phyloP scores from a whole-genome alignment of 2,888 invertebrate genomes.

The Boloria euphrosyne region DNA sequence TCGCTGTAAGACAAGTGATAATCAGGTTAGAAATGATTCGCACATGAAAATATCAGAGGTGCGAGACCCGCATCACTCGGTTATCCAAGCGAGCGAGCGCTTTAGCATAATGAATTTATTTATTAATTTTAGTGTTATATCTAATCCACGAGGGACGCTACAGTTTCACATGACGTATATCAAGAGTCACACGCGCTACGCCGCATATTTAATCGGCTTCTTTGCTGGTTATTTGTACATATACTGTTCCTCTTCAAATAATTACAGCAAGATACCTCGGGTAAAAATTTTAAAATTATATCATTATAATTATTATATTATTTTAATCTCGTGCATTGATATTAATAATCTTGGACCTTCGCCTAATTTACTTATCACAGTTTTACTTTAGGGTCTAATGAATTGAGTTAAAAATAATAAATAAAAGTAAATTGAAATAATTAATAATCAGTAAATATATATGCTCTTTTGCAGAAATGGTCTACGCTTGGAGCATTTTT shows the following conservation, averaged over 20 bases:
- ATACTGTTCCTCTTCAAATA: conserved; percentile 49
- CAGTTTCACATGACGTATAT: conserved; percentile 82
- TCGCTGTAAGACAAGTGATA: too few relatives aligned
- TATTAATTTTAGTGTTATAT: conserved; percentile 67
- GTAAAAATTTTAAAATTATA: conserved; percentile 42
- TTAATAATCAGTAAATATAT: neutral
- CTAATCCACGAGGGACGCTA: conserved; percentile 73
- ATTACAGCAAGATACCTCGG: conserved; percentile 51
- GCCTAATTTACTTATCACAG: too few relatives aligned
- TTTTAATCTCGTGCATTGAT: neutral
- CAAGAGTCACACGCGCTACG: conserved; percentile 83
- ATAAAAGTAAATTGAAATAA: neutral
- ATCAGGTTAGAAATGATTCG: too few relatives aligned
- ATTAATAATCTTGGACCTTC: too few relatives aligned
- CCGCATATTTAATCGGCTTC: conserved; percentile 83
- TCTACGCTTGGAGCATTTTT: conserved; percentile 63
- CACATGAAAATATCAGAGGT: too few relatives aligned
- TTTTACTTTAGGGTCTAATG: too few relatives aligned
- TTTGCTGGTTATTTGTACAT: conserved; percentile 73
- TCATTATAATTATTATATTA: neutral
- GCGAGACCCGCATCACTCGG: too few relatives aligned
- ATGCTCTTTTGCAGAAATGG: conserved; percentile 62
- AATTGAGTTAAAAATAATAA: too few relatives aligned
- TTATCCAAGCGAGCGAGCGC: too few relatives aligned
- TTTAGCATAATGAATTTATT: neutral